Base-by-base conservation (phyloP, 2,113 vertebrate species). In the Phrynosoma blainvillii region DNA sequence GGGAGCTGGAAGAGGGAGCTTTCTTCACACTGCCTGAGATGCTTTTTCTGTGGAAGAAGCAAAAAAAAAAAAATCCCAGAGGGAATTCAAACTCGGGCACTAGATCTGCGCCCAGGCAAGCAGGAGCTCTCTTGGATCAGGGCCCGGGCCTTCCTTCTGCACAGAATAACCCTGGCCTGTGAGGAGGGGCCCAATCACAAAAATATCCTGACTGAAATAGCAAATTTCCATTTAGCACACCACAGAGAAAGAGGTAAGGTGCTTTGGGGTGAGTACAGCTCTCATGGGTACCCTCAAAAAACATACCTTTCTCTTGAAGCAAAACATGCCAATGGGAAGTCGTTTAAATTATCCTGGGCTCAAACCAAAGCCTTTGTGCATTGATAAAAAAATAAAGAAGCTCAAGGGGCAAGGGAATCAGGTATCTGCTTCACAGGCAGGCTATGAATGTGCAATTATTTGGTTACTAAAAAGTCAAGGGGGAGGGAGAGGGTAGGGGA, bases 201-300 rank as follows among this genome's bases (percentile, higher is more conserved):
- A 94, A 86, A 1, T n/a, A 82, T 79, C 83, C 93, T 94, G 93
- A 93, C 93, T 91, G 90, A 85, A 65, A 0, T 0, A 0, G 89
- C 7, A 47, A 47, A 47, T 4, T 47, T 5, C 92, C 85, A 87
- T 88, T 12, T 70, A 83, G 65, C 65, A 52, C 25, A 70, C 70
- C 12, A 30, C 14, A 30, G 36, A 27, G 79, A 25, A 3, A 56
- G 18, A 65, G 2, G 18, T 16, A 18, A 13, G 27, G 54, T 62
- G 59, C 59, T 62, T 14, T 62, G 30, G 78, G 21, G 47, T 1
- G 27, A 47, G 47, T 5, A 47, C 47, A 47, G 5, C 47, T 47
- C 47, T 7, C 47, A 47, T 47, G 47, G 2, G 32, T 0, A 2
- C 7, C 32, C 83, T 36, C 79, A 2, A 21, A 0, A 1, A 52